phyloP scores from a whole-genome alignment of 1,140 invertebrate species.

The Leptopilina boulardi region DNA sequence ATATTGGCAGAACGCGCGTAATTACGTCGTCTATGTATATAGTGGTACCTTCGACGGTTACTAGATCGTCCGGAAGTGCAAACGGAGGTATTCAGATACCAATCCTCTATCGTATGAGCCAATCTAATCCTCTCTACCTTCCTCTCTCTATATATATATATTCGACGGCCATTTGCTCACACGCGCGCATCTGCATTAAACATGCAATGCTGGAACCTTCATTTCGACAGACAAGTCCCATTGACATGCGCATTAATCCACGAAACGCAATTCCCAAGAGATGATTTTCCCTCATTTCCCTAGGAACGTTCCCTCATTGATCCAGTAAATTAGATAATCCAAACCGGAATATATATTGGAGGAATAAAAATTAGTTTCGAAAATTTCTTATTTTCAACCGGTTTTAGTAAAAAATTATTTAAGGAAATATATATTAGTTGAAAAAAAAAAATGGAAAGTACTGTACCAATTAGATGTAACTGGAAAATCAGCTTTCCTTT shows the following conservation, averaged over 20 bases:
- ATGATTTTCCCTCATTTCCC: constrained; percentile 22
- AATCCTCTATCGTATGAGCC: constrained; percentile 21
- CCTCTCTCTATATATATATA: neutral
- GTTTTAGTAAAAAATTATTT: too few relatives aligned
- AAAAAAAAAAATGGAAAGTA: neutral
- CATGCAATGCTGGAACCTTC: constrained; percentile 42
- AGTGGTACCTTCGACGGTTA: constrained; percentile 18
- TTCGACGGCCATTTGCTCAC: constrained; percentile 34
- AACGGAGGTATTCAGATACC: constrained; percentile 37
- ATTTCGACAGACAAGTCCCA: constrained; percentile 60
- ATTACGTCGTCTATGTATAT: constrained; percentile 67
- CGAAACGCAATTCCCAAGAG: neutral
- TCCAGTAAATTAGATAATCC: too few relatives aligned
- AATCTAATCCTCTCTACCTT: constrained; percentile 30
- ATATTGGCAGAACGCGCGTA: constrained; percentile 75
- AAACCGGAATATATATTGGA: too few relatives aligned
- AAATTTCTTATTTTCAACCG: too few relatives aligned
- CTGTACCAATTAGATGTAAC: neutral
- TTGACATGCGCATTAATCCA: constrained; percentile 58
- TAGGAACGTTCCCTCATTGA: neutral
- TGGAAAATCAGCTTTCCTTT: constrained; percentile 21
- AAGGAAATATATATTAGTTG: neutral
- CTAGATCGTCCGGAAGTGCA: constrained; percentile 52
- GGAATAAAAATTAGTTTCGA: too few relatives aligned
- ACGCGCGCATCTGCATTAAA: constrained; percentile 53